phyloP scores from a whole-genome alignment of 2,888 invertebrate species.

The Melieria picta region DNA sequence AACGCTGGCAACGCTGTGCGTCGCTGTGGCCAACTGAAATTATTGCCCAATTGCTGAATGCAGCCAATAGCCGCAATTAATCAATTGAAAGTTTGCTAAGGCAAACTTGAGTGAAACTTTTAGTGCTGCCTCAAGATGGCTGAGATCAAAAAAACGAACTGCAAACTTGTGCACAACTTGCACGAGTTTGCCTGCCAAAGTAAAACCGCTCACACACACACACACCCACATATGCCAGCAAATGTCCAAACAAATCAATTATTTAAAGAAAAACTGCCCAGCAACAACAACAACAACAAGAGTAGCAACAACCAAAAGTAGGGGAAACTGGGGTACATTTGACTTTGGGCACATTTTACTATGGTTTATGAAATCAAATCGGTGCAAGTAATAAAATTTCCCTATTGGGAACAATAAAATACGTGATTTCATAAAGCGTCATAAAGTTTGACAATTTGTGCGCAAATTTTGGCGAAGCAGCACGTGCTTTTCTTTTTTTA shows the following conservation, averaged over 20 bases:
- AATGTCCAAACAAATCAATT: conserved; percentile 30
- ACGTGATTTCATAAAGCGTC: no score
- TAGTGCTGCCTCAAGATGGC: conserved; percentile 21
- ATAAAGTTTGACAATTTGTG: no score
- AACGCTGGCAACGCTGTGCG: background rate
- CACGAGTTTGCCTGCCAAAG: background rate
- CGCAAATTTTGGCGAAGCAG: no score
- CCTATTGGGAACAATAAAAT: no score
- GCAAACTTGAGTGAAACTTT: conserved; percentile 20
- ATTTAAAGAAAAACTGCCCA: conserved; percentile 28
- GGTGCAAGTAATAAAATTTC: no score
- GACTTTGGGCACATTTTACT: no score
- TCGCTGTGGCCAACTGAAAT: conserved; percentile 6
- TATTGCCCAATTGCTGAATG: conserved; percentile 25
- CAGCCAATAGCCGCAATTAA: conserved; percentile 32
- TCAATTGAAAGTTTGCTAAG: conserved; percentile 26
- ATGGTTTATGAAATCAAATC: no score
- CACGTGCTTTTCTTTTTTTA: no score
- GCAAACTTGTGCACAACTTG: background rate
- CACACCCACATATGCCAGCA: conserved; percentile 6
- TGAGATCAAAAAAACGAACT: conserved; percentile 19
- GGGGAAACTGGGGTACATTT: background rate
- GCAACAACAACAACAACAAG: conserved; percentile 7
- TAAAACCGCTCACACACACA: background rate
- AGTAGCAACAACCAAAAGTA: background rate